Base-by-base conservation (phyloP, 2,888 invertebrate species). In the Habrosyne pyritoides region DNA sequence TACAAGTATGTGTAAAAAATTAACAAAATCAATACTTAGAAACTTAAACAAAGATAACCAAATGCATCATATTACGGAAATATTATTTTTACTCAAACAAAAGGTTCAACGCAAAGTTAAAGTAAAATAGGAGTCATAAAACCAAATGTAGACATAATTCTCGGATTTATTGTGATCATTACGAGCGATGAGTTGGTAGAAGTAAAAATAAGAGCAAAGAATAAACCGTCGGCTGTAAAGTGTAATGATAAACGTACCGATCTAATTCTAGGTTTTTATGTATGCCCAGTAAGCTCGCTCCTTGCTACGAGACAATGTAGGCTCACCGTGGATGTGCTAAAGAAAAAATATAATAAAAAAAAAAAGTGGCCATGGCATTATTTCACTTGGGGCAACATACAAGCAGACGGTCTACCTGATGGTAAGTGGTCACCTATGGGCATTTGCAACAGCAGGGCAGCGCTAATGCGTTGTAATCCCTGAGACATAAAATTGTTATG, bases 221-320 rank as follows among this genome's bases (percentile, higher is more conserved):
- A 47, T 33, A 47, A 47, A 22, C 14, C 49, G 30, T 54, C 21
- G 50, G 22, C 51, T 47, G 47, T 55, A 55, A 55, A 55, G 47
- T 51, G 47, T 51, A 51, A 55, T 36, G 42, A 42, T 42, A 42
- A 18, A 18, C 18, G 42, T 42, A 42, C 42, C 52, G 52, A 55
- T 52, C 22, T 33, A 51, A 55, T 55, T 55, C 33, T 55, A 14
- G 30, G 28, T 22, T 47, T 47, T 52, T 47, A 55, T 47, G 47
- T 52, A 22, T 47, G 47, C 51, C 52, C 0, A 14, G 51, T 50
- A 47, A 52, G 55, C 51, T 22, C 47, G 52, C 51, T 55, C 51
- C 51, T 55, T 55, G 18, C 42, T 42, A 18, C 42, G 14, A 18
- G 18, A n/a, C 42, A 36, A 14, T 14, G n/a, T 36, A 33, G 12